Evolutionary conservation across 2,888 invertebrate species (phyloP), one percentile per base, ranked within the genome.

Genomic region (Doris montereyensis): DNA sequence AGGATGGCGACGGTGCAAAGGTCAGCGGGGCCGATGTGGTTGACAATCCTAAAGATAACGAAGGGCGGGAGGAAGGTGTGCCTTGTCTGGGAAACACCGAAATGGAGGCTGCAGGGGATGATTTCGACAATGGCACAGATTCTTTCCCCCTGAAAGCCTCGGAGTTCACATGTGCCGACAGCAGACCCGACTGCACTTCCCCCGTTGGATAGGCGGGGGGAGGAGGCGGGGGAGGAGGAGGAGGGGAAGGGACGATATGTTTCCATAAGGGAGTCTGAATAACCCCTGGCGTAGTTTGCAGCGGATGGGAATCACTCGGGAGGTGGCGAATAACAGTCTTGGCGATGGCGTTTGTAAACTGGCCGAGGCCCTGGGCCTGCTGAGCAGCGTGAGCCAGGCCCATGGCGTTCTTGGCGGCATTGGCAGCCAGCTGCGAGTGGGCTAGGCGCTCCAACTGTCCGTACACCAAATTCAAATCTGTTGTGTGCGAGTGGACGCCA

Each of bases 401-500:
- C 21, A 78, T n/a, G n/a, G n/a, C n/a, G n/a, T n/a, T n/a, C n/a
- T n/a, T n/a, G n/a, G n/a, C n/a, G n/a, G n/a, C n/a, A 41, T 74
- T 68, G n/a, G 68, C 68, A 17, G 79, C 34, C 58, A 79, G 21
- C 57, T 79, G 79, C n/a, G 74, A 68, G 3, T 52, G 72, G 24
- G 67, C 35, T 26, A 79, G 26, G 58, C 57, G 73, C 5, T 78
- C 79, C 26, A 60, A 58, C 41, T 79, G 75, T 5, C 79, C 79
- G 32, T 67, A 79, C 4, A 79, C 75, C 4, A 75, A 35, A 32
- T 79, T 79, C 32, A 79, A 70, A 75, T 79, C 79, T 30, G 79
- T 60, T 35, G 79, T 75, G 26, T n/a, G n/a, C n/a, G n/a, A n/a
- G n/a, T n/a, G n/a, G n/a, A n/a, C n/a, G n/a, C n/a, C n/a, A n/a